Percentiles rank a stretch among this genome's conserved stretches.
phyloP scores from a whole-genome alignment of 2,113 vertebrate genomes.

The Python bivittatus region DNA sequence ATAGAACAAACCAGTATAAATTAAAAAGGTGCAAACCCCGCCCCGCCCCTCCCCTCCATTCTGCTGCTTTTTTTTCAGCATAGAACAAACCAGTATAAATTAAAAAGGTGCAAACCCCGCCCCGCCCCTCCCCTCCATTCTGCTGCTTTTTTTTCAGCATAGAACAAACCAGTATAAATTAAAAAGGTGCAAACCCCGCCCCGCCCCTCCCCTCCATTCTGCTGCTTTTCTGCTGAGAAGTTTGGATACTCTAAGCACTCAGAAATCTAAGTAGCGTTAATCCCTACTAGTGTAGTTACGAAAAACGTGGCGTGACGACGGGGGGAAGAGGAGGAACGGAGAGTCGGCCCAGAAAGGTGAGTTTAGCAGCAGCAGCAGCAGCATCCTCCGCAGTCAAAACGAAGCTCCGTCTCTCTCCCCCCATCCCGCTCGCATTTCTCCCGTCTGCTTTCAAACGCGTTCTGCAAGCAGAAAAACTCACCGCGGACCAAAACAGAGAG shows the following conservation, averaged over 20 bases:
- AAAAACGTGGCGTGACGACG: conserved; percentile 24
- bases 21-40: conserved; percentile 68
- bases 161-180: conserved; percentile 82
- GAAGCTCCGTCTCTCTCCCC: conserved; percentile 29
- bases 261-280: conserved; percentile 67
- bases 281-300: conserved; percentile 69
- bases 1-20: conserved; percentile 81
- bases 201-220: conserved; percentile 74
- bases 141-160: conserved; percentile 75
- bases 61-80: conserved; percentile 75
- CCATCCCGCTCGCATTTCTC: conserved; percentile 59
- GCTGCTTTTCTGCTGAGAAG: conserved; percentile 72
- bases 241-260: conserved; percentile 57
- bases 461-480: conserved; percentile 3
- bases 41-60: conserved; percentile 75
- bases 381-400: conserved; percentile 42
- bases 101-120: conserved; percentile 63
- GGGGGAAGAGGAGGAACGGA: not conserved
- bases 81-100: conserved; percentile 82
- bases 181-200: conserved; percentile 66
- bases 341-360: not conserved
- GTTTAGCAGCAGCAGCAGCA: conserved; percentile 38
- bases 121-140: conserved; percentile 75
- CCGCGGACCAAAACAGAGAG: not conserved
- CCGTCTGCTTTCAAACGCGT: conserved; percentile 60